These are phyloP conservation scores for Ophion costatus DNA, from an alignment of 2,888 invertebrate genomes.

Conservation along the genomic window DNA sequence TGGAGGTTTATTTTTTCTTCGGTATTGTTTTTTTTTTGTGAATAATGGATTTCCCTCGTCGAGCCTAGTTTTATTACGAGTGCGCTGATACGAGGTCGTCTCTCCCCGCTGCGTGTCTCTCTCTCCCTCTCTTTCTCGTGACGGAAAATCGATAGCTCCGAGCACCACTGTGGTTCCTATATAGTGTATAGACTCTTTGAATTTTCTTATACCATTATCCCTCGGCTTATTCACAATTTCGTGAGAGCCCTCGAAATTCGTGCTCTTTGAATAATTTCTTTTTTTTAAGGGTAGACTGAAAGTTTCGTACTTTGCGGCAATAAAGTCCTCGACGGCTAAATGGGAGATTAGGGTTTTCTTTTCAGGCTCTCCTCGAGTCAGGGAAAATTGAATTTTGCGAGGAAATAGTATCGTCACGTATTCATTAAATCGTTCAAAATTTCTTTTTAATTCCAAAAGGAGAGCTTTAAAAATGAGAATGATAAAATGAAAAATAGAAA, in stretches of 20 bases:
- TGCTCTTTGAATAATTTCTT: background rate
- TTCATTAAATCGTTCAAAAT: too few relatives aligned
- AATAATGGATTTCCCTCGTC: constrained; percentile 55
- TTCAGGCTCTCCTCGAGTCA: too few relatives aligned
- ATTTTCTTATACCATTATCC: constrained; percentile 48
- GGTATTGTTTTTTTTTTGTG: background rate
- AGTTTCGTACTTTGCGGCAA: too few relatives aligned
- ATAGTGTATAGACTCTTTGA: constrained; percentile 43
- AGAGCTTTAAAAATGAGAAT: too few relatives aligned
- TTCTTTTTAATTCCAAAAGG: too few relatives aligned
- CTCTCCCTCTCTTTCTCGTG: constrained; percentile 40
- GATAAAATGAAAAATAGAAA: too few relatives aligned
- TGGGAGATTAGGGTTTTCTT: too few relatives aligned
- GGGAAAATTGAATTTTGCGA: too few relatives aligned
- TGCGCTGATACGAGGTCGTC: constrained; percentile 45
- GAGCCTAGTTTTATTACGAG: constrained; percentile 11
- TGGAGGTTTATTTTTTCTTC: background rate
- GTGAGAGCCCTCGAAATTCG: background rate
- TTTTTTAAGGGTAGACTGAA: too few relatives aligned
- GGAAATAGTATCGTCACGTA: too few relatives aligned
- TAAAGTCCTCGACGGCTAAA: too few relatives aligned
- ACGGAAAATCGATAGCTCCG: constrained; percentile 60
- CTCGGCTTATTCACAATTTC: constrained; percentile 12
- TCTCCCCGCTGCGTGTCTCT: constrained; percentile 28
- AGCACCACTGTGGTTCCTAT: constrained; percentile 38